Conservation (phyloP, 2,888 invertebrate genomes). For the Hypomecis punctinalis region DNA sequence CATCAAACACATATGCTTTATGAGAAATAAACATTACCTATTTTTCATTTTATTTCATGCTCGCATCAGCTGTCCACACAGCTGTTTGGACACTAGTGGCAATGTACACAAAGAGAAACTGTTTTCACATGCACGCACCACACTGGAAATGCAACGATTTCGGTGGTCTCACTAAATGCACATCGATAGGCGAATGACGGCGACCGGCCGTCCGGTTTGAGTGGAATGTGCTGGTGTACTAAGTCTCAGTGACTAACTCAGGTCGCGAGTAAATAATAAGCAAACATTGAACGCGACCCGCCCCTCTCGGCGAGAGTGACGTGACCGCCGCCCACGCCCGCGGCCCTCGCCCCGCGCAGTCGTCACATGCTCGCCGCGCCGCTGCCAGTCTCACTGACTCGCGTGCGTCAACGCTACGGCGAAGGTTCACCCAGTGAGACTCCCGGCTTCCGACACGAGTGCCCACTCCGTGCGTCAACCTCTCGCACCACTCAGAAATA, state of each 20-base stretch:
- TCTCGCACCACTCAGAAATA: slow-evolving; percentile 62
- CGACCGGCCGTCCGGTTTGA: slow-evolving; percentile 58
- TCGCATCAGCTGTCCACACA: slow-evolving; percentile 67
- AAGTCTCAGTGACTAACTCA: slow-evolving; percentile 56
- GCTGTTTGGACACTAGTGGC: slow-evolving; percentile 61
- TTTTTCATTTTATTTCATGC: slow-evolving; percentile 84
- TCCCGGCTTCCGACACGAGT: slow-evolving; percentile 48
- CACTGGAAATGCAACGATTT: slow-evolving; percentile 65
- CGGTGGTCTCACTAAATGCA: slow-evolving; percentile 76
- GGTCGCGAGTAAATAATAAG: slow-evolving; percentile 72
- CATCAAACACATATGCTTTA: slow-evolving; percentile 5
- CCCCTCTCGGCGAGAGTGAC: slow-evolving; percentile 71
- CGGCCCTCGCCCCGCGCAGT: slow-evolving; percentile 61
- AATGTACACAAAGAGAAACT: slow-evolving; percentile 47
- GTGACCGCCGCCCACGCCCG: slow-evolving; percentile 58
- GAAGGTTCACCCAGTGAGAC: slow-evolving; percentile 53
- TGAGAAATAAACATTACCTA: slow-evolving; percentile 64
- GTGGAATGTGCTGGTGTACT: slow-evolving; percentile 82
- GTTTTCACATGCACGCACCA: slow-evolving; percentile 64
- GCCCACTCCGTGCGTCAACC: slow-evolving; percentile 64
- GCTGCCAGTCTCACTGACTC: slow-evolving; percentile 54
- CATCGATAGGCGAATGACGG: slow-evolving; percentile 59
- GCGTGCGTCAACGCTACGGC: slow-evolving; percentile 65
- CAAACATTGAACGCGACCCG: slow-evolving; percentile 74
- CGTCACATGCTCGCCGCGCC: slow-evolving; percentile 63